Base-by-base conservation (phyloP, 2,797 vertebrate genomes). In the Crenichthys baileyi region DNA sequence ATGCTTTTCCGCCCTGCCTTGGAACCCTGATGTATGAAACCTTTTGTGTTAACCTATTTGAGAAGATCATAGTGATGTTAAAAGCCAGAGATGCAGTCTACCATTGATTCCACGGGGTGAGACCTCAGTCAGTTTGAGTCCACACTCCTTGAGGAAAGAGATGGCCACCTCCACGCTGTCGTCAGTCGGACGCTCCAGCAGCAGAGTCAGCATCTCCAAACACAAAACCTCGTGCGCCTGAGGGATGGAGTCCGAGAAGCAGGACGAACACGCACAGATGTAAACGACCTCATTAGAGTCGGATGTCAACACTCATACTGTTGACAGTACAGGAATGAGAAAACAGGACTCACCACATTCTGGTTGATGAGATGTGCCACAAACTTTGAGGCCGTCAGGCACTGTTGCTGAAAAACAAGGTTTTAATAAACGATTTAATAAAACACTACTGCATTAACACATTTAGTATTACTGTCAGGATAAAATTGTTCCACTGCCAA, bases 351-450 rank as follows among this genome's bases (percentile, higher is more conserved):
- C 95, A 99, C 98, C 96, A 99, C 97, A 39, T 99, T 99, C 95
- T 99, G 98, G 94, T 99, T 99, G 95, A 99, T 97, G 88, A 99
- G 96, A 92, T 99, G 98, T n/a, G 96, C 98, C 76, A 99, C 97
- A 82, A 99, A 99, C 93, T 99, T 99, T 31, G 98, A 98, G 80
- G 98, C 96, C 0, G 98, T 98, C 75, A 99, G 94, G 92, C 98
- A 99, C 85, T 98, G 98, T 98, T 97, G 97, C 98, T 99, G 90
- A 1, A 95, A 93, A 83, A 89, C 3, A 73, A 78, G 7, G 16
- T 60, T 63, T 87, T 36, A 86, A 81, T 65, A 76, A 22, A 65
- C 18, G 1, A 20, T 1, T 22, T 13, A 22, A 71, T 18, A n/a
- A 39, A 50, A 88, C 24, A 48, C 44, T 11, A 39, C 2, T 0